Conservation (phyloP, 2,113 vertebrate genomes). For the Kryptolebias marmoratus region DNA sequence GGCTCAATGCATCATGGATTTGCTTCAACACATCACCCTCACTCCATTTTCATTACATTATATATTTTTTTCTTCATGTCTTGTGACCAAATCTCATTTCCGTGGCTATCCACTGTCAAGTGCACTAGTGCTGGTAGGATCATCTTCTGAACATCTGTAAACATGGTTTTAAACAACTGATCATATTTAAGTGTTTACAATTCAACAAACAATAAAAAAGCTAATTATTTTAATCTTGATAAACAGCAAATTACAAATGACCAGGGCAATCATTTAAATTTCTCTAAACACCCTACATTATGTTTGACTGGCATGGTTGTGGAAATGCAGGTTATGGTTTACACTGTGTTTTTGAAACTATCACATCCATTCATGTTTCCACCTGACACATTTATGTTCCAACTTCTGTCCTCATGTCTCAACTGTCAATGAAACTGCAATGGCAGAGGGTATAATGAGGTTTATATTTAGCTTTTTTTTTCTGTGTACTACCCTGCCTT, state of each 20-base stretch:
- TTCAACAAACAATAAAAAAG: too few species aligned
- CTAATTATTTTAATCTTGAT: too few species aligned
- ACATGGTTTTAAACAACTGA: not conserved
- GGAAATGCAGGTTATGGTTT: conserved; percentile 45
- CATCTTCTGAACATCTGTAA: not conserved
- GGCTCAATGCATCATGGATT: conserved; percentile 58
- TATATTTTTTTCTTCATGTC: conserved; percentile 1
- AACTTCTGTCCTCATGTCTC: conserved; percentile 52
- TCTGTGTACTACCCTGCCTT: conserved; percentile 47
- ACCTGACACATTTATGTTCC: conserved; percentile 63
- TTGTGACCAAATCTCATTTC: conserved; percentile 33
- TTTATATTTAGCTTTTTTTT: conserved; percentile 69
- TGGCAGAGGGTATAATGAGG: conserved; percentile 65
- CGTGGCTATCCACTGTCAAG: conserved; percentile 19
- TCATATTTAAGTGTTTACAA: too few species aligned
- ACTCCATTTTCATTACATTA: conserved; percentile 46
- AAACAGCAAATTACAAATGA: not conserved
- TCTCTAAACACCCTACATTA: conserved; percentile 12
- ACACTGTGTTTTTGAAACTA: conserved; percentile 38
- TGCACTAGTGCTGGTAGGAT: not conserved
- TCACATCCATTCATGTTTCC: conserved; percentile 63
- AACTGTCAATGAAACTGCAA: conserved; percentile 60
- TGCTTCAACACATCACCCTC: conserved; percentile 53
- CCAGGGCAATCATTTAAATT: not conserved
- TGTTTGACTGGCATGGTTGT: conserved; percentile 22